Conservation (phyloP, 2,888 invertebrate species). For the Athalia rosae region DNA sequence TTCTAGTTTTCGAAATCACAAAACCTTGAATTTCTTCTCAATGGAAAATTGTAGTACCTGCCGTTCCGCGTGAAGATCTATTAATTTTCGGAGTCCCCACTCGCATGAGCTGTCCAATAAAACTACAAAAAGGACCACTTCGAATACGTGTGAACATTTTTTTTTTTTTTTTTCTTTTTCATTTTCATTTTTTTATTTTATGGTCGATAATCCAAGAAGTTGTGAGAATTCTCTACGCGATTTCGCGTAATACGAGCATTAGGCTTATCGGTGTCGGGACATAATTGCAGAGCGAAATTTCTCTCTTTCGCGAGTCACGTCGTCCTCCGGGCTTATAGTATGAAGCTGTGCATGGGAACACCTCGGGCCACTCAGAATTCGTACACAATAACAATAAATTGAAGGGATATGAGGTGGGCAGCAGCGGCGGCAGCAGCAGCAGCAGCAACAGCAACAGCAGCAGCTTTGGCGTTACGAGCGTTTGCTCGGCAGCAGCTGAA, state of each 20-base stretch:
- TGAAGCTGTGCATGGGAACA: not conserved
- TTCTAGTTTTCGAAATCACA: conserved; percentile 62
- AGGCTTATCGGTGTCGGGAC: conserved; percentile 20
- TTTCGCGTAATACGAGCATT: too few relatives aligned
- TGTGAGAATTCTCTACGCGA: too few relatives aligned
- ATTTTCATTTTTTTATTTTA: conserved; percentile 53
- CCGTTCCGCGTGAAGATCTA: conserved; percentile 55
- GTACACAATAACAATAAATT: conserved; percentile 58
- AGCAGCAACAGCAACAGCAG: not conserved
- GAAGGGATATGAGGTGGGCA: conserved; percentile 48
- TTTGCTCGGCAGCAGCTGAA: not conserved
- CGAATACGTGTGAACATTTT: not conserved
- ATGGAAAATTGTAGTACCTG: conserved; percentile 16
- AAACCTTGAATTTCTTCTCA: conserved; percentile 48
- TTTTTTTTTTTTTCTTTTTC: too few relatives aligned
- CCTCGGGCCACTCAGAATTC: conserved; percentile 34
- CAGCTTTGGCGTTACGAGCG: conserved; percentile 38
- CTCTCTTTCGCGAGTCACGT: too few relatives aligned
- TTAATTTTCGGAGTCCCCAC: conserved; percentile 60
- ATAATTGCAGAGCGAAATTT: conserved; percentile 42
- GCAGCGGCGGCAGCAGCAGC: too few relatives aligned
- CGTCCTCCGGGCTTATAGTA: not conserved
- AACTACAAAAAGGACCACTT: conserved; percentile 52
- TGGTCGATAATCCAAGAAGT: too few relatives aligned
- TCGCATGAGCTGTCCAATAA: conserved; percentile 48